Conservation (phyloP, 2,797 vertebrate genomes). For the Morus bassanus region DNA sequence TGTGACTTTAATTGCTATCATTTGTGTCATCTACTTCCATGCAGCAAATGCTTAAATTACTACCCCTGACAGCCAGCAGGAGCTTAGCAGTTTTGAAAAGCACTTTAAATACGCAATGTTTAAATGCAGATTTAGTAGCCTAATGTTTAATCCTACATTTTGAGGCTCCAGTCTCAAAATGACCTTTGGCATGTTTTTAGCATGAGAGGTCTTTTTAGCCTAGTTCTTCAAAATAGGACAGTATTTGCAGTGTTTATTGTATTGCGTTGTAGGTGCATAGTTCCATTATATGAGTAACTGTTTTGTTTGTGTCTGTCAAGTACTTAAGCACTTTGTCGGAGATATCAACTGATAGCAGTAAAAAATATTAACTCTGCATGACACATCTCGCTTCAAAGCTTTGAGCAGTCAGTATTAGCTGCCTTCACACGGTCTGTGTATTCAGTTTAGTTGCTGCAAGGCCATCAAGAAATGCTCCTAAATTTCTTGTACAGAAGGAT, state of each 20-base stretch:
- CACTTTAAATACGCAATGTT: slow-evolving; percentile 41
- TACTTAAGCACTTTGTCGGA: not conserved
- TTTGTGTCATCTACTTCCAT: not conserved
- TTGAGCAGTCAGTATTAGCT: not conserved
- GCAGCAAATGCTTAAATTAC: not conserved
- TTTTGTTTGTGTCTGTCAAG: not conserved
- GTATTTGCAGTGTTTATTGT: not conserved
- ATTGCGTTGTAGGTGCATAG: not conserved
- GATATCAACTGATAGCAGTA: not conserved
- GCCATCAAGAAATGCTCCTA: not conserved
- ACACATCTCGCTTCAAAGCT: not conserved
- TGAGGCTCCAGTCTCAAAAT: slow-evolving; percentile 17
- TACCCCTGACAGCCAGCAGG: not conserved
- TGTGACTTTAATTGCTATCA: slow-evolving; percentile 1
- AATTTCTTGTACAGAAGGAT: not conserved
- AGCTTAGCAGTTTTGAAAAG: slow-evolving; percentile 49
- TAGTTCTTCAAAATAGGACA: not conserved
- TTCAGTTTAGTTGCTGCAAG: not conserved
- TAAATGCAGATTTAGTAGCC: slow-evolving; percentile 52
- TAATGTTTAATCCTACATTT: slow-evolving; percentile 52
- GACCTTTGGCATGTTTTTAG: slow-evolving; percentile 37
- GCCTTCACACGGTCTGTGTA: not conserved
- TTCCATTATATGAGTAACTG: not conserved
- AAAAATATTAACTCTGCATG: not conserved
- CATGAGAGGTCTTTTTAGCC: not conserved